Percentiles rank a stretch among this genome's conserved stretches.
Evolutionary conservation across 2,113 vertebrate genomes (phyloP).

Genomic region (Dicentrarchus labrax): DNA sequence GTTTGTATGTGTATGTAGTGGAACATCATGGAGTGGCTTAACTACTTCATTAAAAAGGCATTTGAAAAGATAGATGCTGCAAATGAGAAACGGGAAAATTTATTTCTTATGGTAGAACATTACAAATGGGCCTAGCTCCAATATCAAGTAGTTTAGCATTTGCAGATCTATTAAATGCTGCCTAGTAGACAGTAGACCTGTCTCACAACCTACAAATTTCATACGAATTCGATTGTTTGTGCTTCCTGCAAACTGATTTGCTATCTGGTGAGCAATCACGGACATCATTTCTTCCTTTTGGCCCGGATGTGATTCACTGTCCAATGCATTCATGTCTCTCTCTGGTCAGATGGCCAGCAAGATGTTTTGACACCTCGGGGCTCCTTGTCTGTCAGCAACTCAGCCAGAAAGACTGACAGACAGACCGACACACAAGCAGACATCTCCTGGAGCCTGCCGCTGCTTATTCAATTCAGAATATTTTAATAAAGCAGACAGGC

Average conservation of each 20-base stretch:
- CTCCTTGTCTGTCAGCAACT: slow-evolving; percentile 86
- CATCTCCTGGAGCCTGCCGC: slow-evolving; percentile 90
- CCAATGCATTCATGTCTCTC: slow-evolving; percentile 26
- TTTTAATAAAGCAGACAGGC: slow-evolving; percentile 95
- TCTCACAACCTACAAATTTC: slow-evolving; percentile 11
- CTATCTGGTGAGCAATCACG: background rate
- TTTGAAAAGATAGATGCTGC: slow-evolving; percentile 74
- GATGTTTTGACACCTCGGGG: slow-evolving; percentile 88
- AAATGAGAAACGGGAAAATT: slow-evolving; percentile 65
- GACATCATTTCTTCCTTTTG: slow-evolving; percentile 12
- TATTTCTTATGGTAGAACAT: slow-evolving; percentile 65
- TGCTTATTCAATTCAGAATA: slow-evolving; percentile 92
- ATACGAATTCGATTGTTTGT: slow-evolving; percentile 21
- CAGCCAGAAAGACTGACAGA: slow-evolving; percentile 88
- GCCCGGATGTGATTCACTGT: slow-evolving; percentile 42
- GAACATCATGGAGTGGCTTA: slow-evolving; percentile 70
- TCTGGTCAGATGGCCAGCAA: slow-evolving; percentile 83
- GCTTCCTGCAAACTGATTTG: slow-evolving; percentile 1
- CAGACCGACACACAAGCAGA: slow-evolving; percentile 51
- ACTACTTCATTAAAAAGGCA: slow-evolving; percentile 82
- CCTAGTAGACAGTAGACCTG: slow-evolving; percentile 13
- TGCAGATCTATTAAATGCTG: slow-evolving; percentile 38
- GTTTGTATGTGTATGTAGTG: slow-evolving; percentile 64
- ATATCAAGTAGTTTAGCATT: slow-evolving; percentile 27
- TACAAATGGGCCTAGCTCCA: slow-evolving; percentile 62